Conservation (phyloP, 2,113 vertebrate species). For the Acrocephalus arundinaceus region DNA sequence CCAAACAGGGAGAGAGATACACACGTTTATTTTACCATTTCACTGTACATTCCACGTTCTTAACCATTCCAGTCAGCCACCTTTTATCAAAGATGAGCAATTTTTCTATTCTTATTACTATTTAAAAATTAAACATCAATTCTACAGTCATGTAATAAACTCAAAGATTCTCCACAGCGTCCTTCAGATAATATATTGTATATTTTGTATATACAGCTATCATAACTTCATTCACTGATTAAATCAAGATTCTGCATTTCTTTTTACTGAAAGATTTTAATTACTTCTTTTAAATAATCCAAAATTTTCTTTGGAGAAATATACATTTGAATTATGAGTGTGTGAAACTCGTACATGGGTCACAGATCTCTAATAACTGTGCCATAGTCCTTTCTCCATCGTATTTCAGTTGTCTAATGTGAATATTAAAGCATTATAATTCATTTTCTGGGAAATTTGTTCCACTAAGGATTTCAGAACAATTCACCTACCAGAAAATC, state of each 20-base stretch:
- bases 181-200: not conserved
- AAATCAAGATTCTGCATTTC: not conserved
- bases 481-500: constrained; percentile 31
- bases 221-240: not conserved
- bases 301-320: not conserved
- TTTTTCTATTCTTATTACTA: not conserved
- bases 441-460: not conserved
- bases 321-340: not conserved
- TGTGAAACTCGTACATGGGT: not conserved
- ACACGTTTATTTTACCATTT: not conserved
- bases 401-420: not conserved
- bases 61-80: not conserved
- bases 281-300: not conserved
- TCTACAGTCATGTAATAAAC: not conserved
- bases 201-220: not conserved
- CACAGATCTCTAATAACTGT: not conserved
- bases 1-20: not conserved
- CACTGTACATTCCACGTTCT: not conserved
- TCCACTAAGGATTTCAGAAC: constrained; percentile 4
- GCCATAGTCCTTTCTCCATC: not conserved
- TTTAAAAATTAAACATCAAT: not conserved
- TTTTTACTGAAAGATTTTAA: not conserved
- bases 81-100: not conserved
- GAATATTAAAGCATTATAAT: not conserved
- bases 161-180: not conserved